Percentiles rank a stretch among this genome's conserved stretches.
Evolutionary conservation across 2,888 invertebrate genomes (phyloP).

Genomic region (Hydraecia micacea): DNA sequence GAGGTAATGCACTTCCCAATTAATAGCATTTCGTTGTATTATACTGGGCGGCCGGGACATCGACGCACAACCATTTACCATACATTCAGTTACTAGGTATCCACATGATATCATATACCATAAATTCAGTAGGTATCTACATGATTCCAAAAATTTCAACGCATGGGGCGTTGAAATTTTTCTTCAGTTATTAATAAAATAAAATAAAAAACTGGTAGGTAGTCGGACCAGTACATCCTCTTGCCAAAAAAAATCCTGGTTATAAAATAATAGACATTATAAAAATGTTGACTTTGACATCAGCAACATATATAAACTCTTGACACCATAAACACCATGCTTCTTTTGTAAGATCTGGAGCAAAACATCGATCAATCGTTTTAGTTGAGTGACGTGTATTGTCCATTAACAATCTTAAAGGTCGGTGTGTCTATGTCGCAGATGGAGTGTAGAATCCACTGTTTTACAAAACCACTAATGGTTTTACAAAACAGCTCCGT

Average conservation of each 20-base stretch:
- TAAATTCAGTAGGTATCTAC: not conserved
- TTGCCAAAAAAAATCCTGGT: not conserved
- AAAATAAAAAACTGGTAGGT: too few species aligned
- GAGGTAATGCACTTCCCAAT: not conserved
- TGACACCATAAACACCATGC: constrained; percentile 2
- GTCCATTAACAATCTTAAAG: constrained; percentile 35
- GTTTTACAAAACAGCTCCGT: too few species aligned
- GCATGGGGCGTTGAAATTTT: not conserved
- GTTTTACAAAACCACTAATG: too few species aligned
- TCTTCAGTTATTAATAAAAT: not conserved
- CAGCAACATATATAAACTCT: not conserved
- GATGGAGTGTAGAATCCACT: too few species aligned
- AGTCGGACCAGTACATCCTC: not conserved
- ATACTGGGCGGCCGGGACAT: not conserved
- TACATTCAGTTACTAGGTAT: too few species aligned
- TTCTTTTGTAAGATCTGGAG: constrained; percentile 7
- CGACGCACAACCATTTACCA: not conserved
- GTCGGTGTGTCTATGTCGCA: not conserved
- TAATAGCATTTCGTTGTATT: not conserved
- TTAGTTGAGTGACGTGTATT: constrained; percentile 30
- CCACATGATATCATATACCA: too few species aligned
- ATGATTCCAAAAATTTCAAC: not conserved
- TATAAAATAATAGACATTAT: not conserved
- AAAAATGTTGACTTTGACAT: not conserved
- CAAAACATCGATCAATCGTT: constrained; percentile 36